Evolutionary conservation across 2,797 vertebrate genomes (phyloP), one percentile per base, ranked within the genome.

Genomic region (Tamandua tetradactyla): DNA sequence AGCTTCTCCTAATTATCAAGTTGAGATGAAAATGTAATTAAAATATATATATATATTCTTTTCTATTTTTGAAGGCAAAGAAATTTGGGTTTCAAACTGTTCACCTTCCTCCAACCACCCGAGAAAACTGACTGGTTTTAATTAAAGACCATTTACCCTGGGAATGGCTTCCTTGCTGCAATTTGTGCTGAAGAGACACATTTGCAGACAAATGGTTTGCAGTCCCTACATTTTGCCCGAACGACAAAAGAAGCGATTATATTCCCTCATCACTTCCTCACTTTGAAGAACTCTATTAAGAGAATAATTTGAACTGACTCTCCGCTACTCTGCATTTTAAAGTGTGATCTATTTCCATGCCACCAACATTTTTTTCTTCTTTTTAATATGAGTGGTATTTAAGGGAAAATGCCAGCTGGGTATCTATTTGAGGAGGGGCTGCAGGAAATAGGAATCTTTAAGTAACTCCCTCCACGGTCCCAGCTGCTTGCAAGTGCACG

Each of bases 221-320:
- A 81, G 94, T 59, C 86, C 92, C 96, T 87, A 93, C 91, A 91
- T 91, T 95, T 81, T 94, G 94, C 86, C 84, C 87, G 59, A 79
- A 91, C 0, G 88, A 97, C 96, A 97, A 97, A 96, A 96, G 91
- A 83, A 91, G 83, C 20, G 69, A 95, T 97, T 94, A 97, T 91
- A 89, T 75, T 92, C 88, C 81, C 92, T 81, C 42, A 13, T 96
- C 93, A 95, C 88, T 95, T 96, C 83, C 96, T 96, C 44, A 81
- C 93, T 88, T 93, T 93, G 75, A 95, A 96, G 94, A 96, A 96
- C 96, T 95, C 96, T 96, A 96, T 96, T 96, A 97, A 94, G 96
- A 95, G 91, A 96, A 95, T 95, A 89, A 96, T 96, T 95, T 91
- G 96, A 96, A 94, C 3, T n/a, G 91, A 93, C 93, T 92, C 86